Evolutionary conservation across 2,113 vertebrate species (phyloP).

Genomic region (Fregetta grallaria): DNA sequence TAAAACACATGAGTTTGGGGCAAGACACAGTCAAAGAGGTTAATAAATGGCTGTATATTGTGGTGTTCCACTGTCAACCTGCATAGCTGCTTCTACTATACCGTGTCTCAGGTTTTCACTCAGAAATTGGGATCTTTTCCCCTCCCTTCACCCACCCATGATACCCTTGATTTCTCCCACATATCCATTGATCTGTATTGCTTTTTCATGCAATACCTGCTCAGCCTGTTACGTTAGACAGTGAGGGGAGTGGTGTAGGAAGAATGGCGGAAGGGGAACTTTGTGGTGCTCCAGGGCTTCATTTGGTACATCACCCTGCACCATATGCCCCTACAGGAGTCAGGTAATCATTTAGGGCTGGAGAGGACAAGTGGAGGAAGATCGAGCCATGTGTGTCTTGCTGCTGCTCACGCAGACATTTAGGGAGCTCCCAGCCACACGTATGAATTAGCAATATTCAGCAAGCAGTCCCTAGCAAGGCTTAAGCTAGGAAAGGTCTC

Average conservation of each 20-base stretch:
- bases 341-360: not conserved
- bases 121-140: not conserved
- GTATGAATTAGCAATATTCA: not conserved
- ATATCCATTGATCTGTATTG: not conserved
- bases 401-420: not conserved
- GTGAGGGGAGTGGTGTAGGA: fast-evolving
- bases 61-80: not conserved
- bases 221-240: not conserved
- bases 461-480: not conserved
- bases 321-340: not conserved
- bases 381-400: not conserved
- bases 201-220: not conserved
- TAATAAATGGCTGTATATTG: not conserved
- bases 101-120: not conserved
- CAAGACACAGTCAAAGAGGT: not conserved
- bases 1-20: not conserved
- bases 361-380: not conserved
- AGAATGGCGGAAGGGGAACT: not conserved
- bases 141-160: not conserved
- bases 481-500: not conserved
- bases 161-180: not conserved
- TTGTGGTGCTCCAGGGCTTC: not conserved
- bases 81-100: not conserved
- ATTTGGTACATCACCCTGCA: not conserved
- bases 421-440: not conserved